A percentile compares a stretch with the other conserved stretches of the same genome.
These are phyloP conservation scores for Pteronura brasiliensis DNA, from an alignment of 2,113 vertebrate species.

Conservation along the genomic window DNA sequence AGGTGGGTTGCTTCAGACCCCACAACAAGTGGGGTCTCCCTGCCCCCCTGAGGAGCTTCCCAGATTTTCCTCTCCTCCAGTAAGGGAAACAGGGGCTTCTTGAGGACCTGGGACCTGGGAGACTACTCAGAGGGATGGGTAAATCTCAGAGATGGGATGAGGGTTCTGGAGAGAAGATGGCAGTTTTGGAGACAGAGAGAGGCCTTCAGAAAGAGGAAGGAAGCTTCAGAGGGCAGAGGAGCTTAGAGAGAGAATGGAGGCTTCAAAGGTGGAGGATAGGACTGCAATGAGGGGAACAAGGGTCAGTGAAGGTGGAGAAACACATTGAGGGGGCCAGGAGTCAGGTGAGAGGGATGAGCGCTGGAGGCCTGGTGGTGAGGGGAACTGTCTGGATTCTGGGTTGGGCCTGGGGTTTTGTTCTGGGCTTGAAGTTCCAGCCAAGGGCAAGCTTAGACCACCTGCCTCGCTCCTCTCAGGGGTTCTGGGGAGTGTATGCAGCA, in stretches of 20 bases:
- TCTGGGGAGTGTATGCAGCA: constrained; percentile 65
- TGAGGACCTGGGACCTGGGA: not conserved
- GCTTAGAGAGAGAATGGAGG: not conserved
- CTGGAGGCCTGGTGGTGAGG: not conserved
- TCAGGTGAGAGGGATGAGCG: not conserved
- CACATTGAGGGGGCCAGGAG: not conserved
- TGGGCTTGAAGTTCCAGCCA: not conserved
- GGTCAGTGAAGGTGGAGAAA: not conserved
- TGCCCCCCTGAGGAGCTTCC: not conserved
- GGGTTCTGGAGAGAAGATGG: not conserved
- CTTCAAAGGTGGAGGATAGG: not conserved
- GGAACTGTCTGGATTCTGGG: not conserved
- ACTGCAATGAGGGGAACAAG: not conserved
- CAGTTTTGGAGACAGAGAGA: not conserved
- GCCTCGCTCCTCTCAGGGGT: not conserved
- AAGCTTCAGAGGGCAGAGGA: not conserved
- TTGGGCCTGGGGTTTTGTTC: not conserved
- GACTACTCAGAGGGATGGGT: not conserved
- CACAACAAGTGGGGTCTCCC: not conserved
- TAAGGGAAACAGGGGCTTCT: not conserved
- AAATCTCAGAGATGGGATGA: not conserved
- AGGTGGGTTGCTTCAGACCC: not conserved
- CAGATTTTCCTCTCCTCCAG: not conserved
- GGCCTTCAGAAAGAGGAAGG: not conserved
- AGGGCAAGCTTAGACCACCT: not conserved